These are phyloP conservation scores for Colius striatus DNA, from an alignment of 2,113 vertebrate genomes.

Conservation along the genomic window DNA sequence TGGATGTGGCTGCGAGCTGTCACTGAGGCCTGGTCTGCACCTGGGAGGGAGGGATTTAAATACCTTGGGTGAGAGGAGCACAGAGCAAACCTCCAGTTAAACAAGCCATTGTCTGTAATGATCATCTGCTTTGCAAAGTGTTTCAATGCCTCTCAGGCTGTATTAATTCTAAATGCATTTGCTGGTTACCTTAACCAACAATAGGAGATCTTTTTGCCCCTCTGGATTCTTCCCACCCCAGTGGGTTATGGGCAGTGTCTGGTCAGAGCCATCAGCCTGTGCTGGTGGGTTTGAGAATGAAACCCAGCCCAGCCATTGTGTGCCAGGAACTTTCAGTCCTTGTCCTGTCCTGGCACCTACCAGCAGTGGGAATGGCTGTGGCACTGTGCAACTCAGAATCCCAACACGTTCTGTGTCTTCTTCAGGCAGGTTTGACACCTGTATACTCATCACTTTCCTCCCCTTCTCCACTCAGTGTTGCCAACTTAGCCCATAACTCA, in stretches of 20 bases:
- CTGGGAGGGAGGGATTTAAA: constrained; percentile 62
- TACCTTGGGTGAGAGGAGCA: not conserved
- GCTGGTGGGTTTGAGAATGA: not conserved
- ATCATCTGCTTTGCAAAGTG: not conserved
- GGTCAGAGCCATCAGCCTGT: not conserved
- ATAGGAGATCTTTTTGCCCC: not conserved
- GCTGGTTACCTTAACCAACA: not conserved
- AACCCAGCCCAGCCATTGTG: not conserved
- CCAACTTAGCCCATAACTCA: not conserved
- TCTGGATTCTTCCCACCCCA: not conserved
- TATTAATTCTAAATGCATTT: not conserved
- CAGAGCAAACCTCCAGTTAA: not conserved
- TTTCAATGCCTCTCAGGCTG: not conserved
- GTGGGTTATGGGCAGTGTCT: not conserved
- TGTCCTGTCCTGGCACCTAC: not conserved
- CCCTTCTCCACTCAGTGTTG: not conserved
- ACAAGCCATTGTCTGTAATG: not conserved
- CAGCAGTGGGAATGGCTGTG: not conserved
- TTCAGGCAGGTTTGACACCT: not conserved
- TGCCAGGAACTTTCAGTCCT: not conserved
- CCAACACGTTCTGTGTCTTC: not conserved
- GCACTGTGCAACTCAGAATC: not conserved
- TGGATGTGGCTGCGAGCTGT: constrained; percentile 84
- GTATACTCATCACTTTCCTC: not conserved
- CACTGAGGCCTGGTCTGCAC: constrained; percentile 88